Evolutionary conservation across 2,888 invertebrate species (phyloP).

Genomic region (Nycteola revayana): DNA sequence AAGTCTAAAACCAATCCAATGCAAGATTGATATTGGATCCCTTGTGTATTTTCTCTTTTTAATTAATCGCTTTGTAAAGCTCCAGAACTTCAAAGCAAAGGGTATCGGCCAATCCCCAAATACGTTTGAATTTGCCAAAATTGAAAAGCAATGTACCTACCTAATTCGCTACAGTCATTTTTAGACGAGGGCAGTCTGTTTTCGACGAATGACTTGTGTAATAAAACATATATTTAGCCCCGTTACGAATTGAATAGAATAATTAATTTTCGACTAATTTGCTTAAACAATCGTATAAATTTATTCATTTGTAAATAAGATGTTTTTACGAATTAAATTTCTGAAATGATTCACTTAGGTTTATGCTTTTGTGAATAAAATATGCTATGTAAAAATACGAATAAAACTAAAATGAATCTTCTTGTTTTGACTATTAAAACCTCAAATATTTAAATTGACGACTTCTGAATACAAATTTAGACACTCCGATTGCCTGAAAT

Average conservation of each 20-base stretch:
- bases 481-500: conserved; percentile 70
- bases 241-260: conserved; percentile 5
- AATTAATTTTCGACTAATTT: conserved; percentile 6
- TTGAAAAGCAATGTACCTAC: conserved; percentile 32
- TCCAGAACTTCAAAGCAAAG: conserved; percentile 50
- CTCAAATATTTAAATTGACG: conserved; percentile 65
- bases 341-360: too few relatives aligned
- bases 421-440: conserved; percentile 47
- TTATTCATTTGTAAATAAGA: conserved; percentile 4
- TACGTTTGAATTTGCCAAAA: conserved; percentile 36
- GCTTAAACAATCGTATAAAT: conserved; percentile 1
- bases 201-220: conserved; percentile 19
- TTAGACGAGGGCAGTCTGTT: conserved; percentile 21
- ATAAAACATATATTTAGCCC: conserved; percentile 14
- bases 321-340: conserved; percentile 3
- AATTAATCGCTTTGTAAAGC: conserved; percentile 57
- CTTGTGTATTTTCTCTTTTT: conserved; percentile 45
- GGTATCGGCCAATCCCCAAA: conserved; percentile 37
- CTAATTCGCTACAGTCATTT: conserved; percentile 27
- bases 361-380: too few relatives aligned
- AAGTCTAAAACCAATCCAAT: conserved; percentile 32
- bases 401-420: too few relatives aligned
- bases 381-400: too few relatives aligned
- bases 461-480: conserved; percentile 67
- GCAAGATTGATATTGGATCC: conserved; percentile 46